Evolutionary conservation across 1,140 invertebrate genomes (phyloP).

Genomic region (Calosoma granatense): DNA sequence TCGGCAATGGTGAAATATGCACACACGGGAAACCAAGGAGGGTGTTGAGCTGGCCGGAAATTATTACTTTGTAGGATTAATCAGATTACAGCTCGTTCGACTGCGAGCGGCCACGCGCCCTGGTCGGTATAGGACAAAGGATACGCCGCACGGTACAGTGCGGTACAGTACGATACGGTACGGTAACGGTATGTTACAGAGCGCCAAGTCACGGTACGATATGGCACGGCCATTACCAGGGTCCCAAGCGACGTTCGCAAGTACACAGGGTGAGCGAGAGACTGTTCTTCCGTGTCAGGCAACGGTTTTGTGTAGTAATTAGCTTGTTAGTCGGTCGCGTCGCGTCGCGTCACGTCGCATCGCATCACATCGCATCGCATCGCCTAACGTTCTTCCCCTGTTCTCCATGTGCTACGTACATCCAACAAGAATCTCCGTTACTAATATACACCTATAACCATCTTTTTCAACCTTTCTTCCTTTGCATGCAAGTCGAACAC

Average conservation of each 20-base stretch:
- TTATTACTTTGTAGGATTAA: slow-evolving; percentile 15
- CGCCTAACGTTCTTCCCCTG: background rate
- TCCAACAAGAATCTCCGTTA: background rate
- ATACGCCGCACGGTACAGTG: background rate
- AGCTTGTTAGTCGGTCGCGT: slow-evolving; percentile 3
- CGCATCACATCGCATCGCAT: background rate
- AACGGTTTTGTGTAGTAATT: background rate
- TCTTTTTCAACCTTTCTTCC: background rate
- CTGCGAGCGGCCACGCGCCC: background rate
- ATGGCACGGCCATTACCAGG: slow-evolving; percentile 6
- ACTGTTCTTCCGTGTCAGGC: background rate
- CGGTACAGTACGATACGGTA: background rate
- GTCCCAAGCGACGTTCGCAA: background rate
- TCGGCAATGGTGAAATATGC: background rate
- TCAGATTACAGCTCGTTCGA: slow-evolving; percentile 12
- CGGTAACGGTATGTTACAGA: too few relatives aligned
- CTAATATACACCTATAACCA: background rate
- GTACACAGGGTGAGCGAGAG: background rate
- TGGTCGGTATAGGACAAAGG: background rate
- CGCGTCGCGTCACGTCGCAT: background rate
- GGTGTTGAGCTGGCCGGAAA: slow-evolving; percentile 14
- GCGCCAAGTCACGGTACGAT: slow-evolving; percentile 7
- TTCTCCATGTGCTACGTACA: background rate
- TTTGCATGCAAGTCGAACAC: background rate
- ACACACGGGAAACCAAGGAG: background rate